These are phyloP conservation scores for Drosophila nigrodunni DNA, from an alignment of 1,140 invertebrate genomes.

Conservation along the genomic window DNA sequence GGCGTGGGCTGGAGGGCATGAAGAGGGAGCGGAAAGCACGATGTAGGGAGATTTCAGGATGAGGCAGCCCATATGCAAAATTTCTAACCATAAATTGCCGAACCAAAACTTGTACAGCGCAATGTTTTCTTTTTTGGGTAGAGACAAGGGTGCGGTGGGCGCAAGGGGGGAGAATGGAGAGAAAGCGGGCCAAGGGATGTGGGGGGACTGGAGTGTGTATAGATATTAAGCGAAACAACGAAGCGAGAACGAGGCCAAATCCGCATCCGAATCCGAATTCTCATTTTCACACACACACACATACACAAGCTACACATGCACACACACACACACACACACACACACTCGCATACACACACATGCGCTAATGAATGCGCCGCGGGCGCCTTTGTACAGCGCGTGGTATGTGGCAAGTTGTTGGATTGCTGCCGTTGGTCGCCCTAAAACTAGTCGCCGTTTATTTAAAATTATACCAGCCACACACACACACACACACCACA, in stretches of 20 bases:
- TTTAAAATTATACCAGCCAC: constrained; percentile 45
- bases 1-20: neutral
- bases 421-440: constrained; percentile 46
- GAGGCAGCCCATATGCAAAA: constrained; percentile 63
- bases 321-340: constrained; percentile 24
- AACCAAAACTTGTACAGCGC: constrained; percentile 66
- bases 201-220: neutral
- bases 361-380: constrained; percentile 70
- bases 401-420: constrained; percentile 31
- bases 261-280: constrained; percentile 20
- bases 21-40: neutral
- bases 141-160: neutral
- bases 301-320: constrained; percentile 40
- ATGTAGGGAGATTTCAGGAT: neutral
- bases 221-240: constrained; percentile 48
- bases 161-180: too few relatives aligned
- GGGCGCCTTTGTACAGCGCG: constrained; percentile 6
- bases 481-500: constrained; percentile 3
- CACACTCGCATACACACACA: constrained; percentile 23
- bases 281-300: constrained; percentile 40
- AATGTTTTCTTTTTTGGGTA: constrained; percentile 27
- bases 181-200: too few relatives aligned
- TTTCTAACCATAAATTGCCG: constrained; percentile 79
- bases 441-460: constrained; percentile 53
- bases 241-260: constrained; percentile 52